Percentiles rank a stretch among this genome's conserved stretches.
Evolutionary conservation across 2,797 vertebrate genomes (phyloP).

Genomic region (Odontamblyopus rebecca): DNA sequence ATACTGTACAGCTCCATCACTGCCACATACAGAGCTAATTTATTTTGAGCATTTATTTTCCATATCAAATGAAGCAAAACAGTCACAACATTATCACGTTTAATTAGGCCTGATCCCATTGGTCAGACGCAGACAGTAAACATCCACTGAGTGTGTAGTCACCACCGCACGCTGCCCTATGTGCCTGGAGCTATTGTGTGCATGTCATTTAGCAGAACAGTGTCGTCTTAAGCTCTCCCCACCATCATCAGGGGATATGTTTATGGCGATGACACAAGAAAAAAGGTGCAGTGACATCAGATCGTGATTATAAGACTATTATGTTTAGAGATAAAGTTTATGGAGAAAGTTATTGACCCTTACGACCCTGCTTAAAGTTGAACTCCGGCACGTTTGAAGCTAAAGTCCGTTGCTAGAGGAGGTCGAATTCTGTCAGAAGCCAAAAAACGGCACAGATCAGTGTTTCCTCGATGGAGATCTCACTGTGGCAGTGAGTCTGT

Average conservation of each 20-base stretch:
- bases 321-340: neutral
- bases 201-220: constrained; percentile 75
- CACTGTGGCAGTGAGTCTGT: no score
- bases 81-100: constrained; percentile 58
- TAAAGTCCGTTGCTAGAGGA: no score
- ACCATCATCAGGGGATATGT: constrained; percentile 60
- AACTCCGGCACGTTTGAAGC: no score
- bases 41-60: neutral
- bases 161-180: constrained; percentile 4
- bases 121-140: constrained; percentile 46
- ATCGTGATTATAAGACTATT: neutral
- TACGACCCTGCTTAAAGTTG: no score
- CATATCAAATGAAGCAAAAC: constrained; percentile 16
- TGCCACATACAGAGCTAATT: neutral
- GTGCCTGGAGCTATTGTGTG: constrained; percentile 57
- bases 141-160: constrained; percentile 45
- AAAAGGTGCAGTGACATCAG: neutral
- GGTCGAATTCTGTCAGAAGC: no score
- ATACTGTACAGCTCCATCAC: no score
- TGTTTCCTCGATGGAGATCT: no score
- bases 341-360: neutral
- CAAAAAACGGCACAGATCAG: no score
- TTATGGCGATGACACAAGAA: constrained; percentile 55
- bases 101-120: constrained; percentile 62
- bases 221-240: constrained; percentile 72